Evolutionary conservation across 2,888 invertebrate species (phyloP).

Genomic region (Colostygia pectinataria): DNA sequence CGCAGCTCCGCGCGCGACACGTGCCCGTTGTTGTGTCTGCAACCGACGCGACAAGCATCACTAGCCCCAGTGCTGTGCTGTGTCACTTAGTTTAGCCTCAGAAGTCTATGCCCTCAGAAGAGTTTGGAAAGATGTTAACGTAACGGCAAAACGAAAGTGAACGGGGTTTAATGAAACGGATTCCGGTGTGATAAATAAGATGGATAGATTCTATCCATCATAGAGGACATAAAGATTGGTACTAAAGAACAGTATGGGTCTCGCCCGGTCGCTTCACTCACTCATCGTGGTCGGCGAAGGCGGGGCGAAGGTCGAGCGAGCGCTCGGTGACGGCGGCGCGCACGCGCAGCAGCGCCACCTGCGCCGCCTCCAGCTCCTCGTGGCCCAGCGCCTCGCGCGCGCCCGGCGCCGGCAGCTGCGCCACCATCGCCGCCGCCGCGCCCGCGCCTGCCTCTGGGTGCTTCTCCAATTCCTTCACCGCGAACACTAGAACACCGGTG

Average conservation of each 20-base stretch:
- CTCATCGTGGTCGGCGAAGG: constrained; percentile 87
- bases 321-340: constrained; percentile 84
- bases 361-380: constrained; percentile 77
- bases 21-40: constrained; percentile 87
- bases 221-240: too few species aligned
- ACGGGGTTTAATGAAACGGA: too few species aligned
- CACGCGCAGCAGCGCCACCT: constrained; percentile 85
- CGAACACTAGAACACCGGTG: constrained; percentile 77
- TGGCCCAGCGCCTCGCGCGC: constrained; percentile 55
- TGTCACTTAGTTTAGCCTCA: too few species aligned
- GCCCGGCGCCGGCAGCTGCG: constrained; percentile 78
- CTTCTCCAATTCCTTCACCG: constrained; percentile 86
- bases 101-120: too few species aligned
- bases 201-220: too few species aligned
- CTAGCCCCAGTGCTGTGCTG: too few species aligned
- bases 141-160: too few species aligned
- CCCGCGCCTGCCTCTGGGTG: constrained; percentile 77
- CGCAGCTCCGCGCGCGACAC: constrained; percentile 87
- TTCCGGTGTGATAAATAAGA: too few species aligned
- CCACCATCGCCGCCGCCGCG: constrained; percentile 67
- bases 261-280: neutral
- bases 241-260: too few species aligned
- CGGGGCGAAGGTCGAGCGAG: constrained; percentile 85
- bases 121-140: too few species aligned
- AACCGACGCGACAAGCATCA: constrained; percentile 3